Conservation (phyloP, 2,113 vertebrate species). For the human (Homo sapiens) region GRCh38 chr6:163610001-163610500, state of each 20-base stretch:
- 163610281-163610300: not conserved
- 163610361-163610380: not conserved
- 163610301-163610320: not conserved
- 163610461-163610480: not conserved
- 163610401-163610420: not conserved
- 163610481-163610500: rapidly evolving
- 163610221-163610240: too few species aligned
- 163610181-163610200: too few species aligned
- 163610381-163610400: not conserved
- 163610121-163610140: too few species aligned
- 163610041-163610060: too few species aligned
- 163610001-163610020: too few species aligned
- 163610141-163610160: too few species aligned
- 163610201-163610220: too few species aligned
- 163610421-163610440: not conserved
- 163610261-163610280: not conserved
- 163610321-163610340: not conserved
- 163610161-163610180: too few species aligned
- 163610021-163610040: too few species aligned
- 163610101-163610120: rapidly evolving
- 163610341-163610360: not conserved
- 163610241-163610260: too few species aligned
- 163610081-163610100: too few species aligned
- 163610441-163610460: not conserved
- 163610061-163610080: too few species aligned